These are phyloP conservation scores for Catostylus mosaicus DNA, from an alignment of 30 jellyfish, hydroid and myxozoan species.

Conservation along the genomic window DNA sequence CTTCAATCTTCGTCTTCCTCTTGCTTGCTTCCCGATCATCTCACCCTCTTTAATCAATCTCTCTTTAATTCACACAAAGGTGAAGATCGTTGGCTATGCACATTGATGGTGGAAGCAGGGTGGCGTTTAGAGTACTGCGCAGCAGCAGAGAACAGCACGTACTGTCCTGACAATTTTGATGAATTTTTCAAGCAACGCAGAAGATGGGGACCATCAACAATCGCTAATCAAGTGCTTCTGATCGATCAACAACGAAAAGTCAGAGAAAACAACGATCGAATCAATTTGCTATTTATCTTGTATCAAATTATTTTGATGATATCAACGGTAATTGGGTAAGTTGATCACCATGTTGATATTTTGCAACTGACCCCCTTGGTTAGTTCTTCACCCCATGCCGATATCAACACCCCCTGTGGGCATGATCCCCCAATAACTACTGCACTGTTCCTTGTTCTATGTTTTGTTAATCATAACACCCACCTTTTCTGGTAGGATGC, in stretches of 20 bases:
- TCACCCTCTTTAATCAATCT: neutral
- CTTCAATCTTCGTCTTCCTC: neutral
- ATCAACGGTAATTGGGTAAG: conserved; percentile 93
- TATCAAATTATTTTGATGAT: conserved; percentile 81
- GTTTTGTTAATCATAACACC: too few relatives aligned
- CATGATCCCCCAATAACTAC: neutral
- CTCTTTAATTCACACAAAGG: too few relatives aligned
- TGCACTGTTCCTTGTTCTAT: too few relatives aligned
- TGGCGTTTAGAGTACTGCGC: conserved; percentile 97
- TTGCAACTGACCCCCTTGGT: too few relatives aligned
- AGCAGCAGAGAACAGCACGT: conserved; percentile 90
- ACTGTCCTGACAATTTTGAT: conserved; percentile 95
- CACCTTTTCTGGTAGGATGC: too few relatives aligned
- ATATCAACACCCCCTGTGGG: too few relatives aligned
- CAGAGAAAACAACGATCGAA: conserved; percentile 77
- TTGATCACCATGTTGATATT: too few relatives aligned
- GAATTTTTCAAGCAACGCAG: conserved; percentile 94
- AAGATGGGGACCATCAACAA: conserved; percentile 97
- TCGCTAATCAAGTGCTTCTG: conserved; percentile 84
- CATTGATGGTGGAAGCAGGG: conserved; percentile 93
- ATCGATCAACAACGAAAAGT: conserved; percentile 62
- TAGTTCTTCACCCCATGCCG: too few relatives aligned
- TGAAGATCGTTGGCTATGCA: conserved; percentile 99
- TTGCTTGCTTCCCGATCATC: neutral
- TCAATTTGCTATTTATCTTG: conserved; percentile 75